Evolutionary conservation across 2,113 vertebrate species (phyloP), one percentile per base, ranked within the genome.

Genomic region (Gavialis gangeticus): DNA sequence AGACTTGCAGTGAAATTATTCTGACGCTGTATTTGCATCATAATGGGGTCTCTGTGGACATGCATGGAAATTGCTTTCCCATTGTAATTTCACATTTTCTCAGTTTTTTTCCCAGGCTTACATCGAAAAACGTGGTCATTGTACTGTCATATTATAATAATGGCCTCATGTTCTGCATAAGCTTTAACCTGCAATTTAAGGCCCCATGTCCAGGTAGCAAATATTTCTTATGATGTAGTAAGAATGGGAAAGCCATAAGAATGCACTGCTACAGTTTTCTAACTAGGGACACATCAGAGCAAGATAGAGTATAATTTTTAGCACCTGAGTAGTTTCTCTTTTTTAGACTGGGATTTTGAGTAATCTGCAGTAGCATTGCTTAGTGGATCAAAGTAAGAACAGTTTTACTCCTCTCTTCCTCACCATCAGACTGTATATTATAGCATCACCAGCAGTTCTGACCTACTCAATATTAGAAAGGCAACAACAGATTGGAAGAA

Each of bases 51-150:
- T 30, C 60, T 19, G 8, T 54, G 37, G 60, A n/a, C 60, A 19
- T 57, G 28, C 13, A 54, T 67, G 79, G 75, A 67, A 56, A 28
- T n/a, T 2, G 1, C 12, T 62, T 73, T 11, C 58, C 58, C 30
- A 60, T 11, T 34, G 66, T 11, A 21, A 21, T 37, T 79, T 11
- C 77, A n/a, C 30, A 60, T 60, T 6, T n/a, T 24, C 60, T 37
- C 1, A 1, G 56, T 2, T 17, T 60, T 63, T 9, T 81, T 58
- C n/a, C 66, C 18, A 8, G 1, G 0, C 13, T 59, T 1, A 1
- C 9, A 63, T 4, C 58, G 60, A 78, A 75, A 92, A 15, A 2
- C 2, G 34, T 19, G n/a, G 19, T n/a, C 2, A 0, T 28, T 63
- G 84, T 59, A 12, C 63, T 67, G 21, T 9, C 19, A 62, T 58